Base-by-base conservation (phyloP, 2,888 invertebrate species). In the Falcaria lacertinaria region DNA sequence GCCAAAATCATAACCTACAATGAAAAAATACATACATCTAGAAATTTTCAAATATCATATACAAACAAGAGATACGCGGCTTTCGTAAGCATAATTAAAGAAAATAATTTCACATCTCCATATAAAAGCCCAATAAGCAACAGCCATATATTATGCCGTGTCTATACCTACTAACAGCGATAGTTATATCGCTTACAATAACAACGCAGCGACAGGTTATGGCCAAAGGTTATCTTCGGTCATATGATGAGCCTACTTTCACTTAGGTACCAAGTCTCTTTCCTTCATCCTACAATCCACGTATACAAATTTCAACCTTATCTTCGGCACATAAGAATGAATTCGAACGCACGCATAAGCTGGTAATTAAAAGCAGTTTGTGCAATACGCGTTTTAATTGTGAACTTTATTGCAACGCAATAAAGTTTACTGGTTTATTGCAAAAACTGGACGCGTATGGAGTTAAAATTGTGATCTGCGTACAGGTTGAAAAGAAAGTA, bases 241-340 rank as follows among this genome's bases (percentile, higher is more conserved):
- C 74, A 49, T 62, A 57, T 72, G 85, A 86, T 82, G 85, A 73
- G 77, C 80, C 77, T 71, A 80, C 84, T 85, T 85, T 84, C 84
- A 83, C 83, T 80, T 58, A 28, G 28, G 28, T 28, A 58, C 64
- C 69, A 62, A 65, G 67, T 66, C 60, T 64, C 60, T 64, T 52
- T 53, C 49, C 53, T 54, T 41, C 44, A 35, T 39, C 37, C 48
- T 43, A 54, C 15, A 34, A 2, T 35, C 7, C 19, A 32, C 34
- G 14, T 15, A 43, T 17, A 4, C 38, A 4, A 62, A 25, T 45
- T 50, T 58, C 15, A 46, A 55, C 57, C 37, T 40, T 64, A 62
- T 41, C 2, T 0, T n/a, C 2, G 7, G 5, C 2, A 13, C 4
- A 34, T 34, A 44, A 39, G 39, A 25, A 8, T 22, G 8, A 13